These are phyloP conservation scores for Paraescarpia echinospica DNA, from an alignment of 1,140 invertebrate genomes.

Conservation along the genomic window DNA sequence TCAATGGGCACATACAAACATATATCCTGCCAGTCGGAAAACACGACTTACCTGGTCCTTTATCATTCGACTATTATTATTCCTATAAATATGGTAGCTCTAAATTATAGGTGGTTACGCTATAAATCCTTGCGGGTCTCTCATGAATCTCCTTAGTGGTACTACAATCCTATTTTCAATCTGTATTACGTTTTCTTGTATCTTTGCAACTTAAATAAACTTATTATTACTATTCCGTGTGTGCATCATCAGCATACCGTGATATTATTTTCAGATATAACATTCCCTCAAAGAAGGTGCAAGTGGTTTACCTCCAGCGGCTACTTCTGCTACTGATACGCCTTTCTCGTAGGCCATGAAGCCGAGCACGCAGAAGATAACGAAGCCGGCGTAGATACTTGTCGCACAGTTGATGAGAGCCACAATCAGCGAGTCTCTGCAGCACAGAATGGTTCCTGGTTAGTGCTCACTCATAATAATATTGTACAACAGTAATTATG, in stretches of 20 bases:
- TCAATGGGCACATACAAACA: too few species aligned
- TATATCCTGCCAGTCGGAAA: background rate
- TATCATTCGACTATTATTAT: too few species aligned
- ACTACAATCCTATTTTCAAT: too few species aligned
- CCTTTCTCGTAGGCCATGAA: slow-evolving; percentile 55
- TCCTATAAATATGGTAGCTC: too few species aligned
- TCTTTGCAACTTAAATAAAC: too few species aligned
- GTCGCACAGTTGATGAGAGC: slow-evolving; percentile 93
- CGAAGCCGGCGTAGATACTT: slow-evolving; percentile 96
- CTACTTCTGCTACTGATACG: slow-evolving; percentile 46
- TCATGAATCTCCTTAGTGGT: too few species aligned
- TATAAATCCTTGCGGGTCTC: too few species aligned
- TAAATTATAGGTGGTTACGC: too few species aligned
- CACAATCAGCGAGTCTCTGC: slow-evolving; percentile 85
- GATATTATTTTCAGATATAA: background rate
- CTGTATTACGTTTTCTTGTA: too few species aligned
- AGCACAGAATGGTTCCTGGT: slow-evolving; percentile 7
- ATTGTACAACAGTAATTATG: background rate
- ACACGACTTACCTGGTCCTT: background rate
- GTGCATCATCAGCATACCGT: background rate
- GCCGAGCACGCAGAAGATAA: slow-evolving; percentile 97
- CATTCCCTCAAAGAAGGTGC: background rate
- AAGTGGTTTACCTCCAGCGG: slow-evolving; percentile 43
- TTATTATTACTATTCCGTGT: too few species aligned
- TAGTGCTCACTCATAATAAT: slow-evolving; percentile 29